phyloP scores from a whole-genome alignment of 2,797 vertebrate genomes.

The Micrastur ruficollis region DNA sequence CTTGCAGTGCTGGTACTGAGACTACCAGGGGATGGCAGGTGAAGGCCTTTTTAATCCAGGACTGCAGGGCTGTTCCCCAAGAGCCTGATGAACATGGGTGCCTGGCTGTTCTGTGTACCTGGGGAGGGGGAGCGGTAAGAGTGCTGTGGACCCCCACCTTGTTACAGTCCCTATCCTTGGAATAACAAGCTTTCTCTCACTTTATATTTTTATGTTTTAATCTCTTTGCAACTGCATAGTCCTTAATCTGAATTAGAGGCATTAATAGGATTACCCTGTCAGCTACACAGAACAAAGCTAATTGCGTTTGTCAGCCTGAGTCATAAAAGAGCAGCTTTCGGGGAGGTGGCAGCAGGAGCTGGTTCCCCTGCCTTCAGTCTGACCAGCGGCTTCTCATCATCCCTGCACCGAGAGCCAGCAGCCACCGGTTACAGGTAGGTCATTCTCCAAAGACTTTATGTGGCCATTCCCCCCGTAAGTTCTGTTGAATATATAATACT shows the following conservation, averaged over 20 bases:
- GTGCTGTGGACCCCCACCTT: too few species aligned
- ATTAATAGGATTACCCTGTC: background rate
- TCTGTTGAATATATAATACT: background rate
- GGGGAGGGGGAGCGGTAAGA: background rate
- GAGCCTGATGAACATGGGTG: rapidly evolving
- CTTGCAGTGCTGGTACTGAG: rapidly evolving
- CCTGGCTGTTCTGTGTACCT: too few species aligned
- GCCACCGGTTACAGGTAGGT: too few species aligned
- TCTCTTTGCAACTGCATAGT: background rate
- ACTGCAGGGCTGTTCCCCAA: rapidly evolving
- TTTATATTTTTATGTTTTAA: background rate
- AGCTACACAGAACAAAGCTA: background rate
- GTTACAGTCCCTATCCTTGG: background rate
- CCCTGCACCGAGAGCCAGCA: rapidly evolving
- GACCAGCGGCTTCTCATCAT: rapidly evolving
- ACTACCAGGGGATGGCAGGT: rapidly evolving
- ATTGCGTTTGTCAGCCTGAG: background rate
- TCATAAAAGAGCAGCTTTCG: background rate
- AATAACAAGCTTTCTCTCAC: background rate
- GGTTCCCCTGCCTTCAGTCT: background rate
- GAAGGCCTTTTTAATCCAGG: background rate
- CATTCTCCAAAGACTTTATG: rapidly evolving
- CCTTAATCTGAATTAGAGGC: background rate
- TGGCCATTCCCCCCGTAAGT: rapidly evolving
- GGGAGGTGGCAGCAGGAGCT: background rate